Evolutionary conservation across 2,113 vertebrate species (phyloP).

Genomic region (Xiphias gladius): DNA sequence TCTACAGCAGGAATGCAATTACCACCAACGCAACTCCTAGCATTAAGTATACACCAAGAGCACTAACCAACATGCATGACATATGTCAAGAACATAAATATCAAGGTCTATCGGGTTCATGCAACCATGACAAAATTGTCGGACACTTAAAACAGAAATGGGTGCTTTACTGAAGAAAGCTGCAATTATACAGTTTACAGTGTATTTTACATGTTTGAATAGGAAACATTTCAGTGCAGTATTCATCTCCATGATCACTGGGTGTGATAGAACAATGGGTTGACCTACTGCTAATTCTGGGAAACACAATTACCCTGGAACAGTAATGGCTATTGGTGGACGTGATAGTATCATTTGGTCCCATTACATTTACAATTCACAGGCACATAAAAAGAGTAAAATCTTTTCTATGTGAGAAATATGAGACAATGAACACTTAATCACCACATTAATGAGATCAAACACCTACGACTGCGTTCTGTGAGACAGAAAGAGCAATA

Average conservation of each 20-base stretch:
- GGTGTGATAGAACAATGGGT: slow-evolving; percentile 29
- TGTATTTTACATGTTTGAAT: slow-evolving; percentile 23
- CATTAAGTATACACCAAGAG: neutral
- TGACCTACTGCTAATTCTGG: slow-evolving; percentile 52
- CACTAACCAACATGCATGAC: neutral
- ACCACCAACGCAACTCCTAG: neutral
- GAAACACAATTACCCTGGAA: slow-evolving; percentile 62
- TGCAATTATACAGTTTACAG: neutral
- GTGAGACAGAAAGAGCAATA: slow-evolving; percentile 43
- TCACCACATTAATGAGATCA: slow-evolving; percentile 69
- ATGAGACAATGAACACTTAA: slow-evolving; percentile 69
- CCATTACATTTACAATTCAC: slow-evolving; percentile 57
- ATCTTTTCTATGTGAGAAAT: slow-evolving; percentile 59
- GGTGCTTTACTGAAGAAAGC: slow-evolving; percentile 5
- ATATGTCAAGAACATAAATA: neutral
- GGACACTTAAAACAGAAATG: neutral
- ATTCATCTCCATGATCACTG: slow-evolving; percentile 40
- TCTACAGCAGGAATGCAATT: neutral
- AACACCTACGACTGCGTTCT: slow-evolving; percentile 46
- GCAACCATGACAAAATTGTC: neutral
- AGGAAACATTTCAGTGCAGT: slow-evolving; percentile 19
- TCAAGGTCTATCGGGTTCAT: neutral
- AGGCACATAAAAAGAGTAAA: slow-evolving; percentile 53
- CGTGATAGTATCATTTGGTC: slow-evolving; percentile 61
- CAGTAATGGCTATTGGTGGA: slow-evolving; percentile 60